These are phyloP conservation scores for Chionodraco myersi DNA, from an alignment of 2,113 vertebrate species.

Conservation along the genomic window DNA sequence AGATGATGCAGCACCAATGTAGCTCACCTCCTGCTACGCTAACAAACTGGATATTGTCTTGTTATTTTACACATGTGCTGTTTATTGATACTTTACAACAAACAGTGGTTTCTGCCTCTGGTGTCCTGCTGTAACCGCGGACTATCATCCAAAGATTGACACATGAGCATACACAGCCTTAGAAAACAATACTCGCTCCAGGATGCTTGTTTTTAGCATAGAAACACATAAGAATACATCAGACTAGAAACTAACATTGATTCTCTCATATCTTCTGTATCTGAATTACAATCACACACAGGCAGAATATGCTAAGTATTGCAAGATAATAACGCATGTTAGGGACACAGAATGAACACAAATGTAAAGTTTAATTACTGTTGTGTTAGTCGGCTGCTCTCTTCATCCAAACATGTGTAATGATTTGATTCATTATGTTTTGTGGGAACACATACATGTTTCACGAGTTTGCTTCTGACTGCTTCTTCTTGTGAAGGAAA, in stretches of 20 bases:
- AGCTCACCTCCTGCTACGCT: not conserved
- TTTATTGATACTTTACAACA: not conserved
- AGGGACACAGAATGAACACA: too few relatives aligned
- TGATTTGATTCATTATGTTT: too few relatives aligned
- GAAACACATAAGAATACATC: not conserved
- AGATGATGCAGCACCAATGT: not conserved
- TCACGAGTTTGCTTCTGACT: too few relatives aligned
- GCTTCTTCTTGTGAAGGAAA: too few relatives aligned
- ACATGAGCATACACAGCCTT: not conserved
- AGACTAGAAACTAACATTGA: not conserved
- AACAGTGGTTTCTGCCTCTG: not conserved
- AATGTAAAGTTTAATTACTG: too few relatives aligned
- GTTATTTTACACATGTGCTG: not conserved
- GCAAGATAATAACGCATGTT: not conserved
- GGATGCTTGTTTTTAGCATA: not conserved
- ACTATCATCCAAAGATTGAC: not conserved
- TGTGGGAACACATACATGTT: too few relatives aligned
- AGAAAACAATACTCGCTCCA: not conserved
- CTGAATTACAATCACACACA: not conserved
- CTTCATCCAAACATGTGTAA: too few relatives aligned
- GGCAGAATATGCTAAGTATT: not conserved
- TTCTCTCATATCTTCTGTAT: not conserved
- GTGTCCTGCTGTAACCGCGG: not conserved
- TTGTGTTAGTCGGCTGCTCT: too few relatives aligned
- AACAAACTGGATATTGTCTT: not conserved